Evolutionary conservation across 2,797 vertebrate species (phyloP).

Genomic region (Artibeus lituratus): DNA sequence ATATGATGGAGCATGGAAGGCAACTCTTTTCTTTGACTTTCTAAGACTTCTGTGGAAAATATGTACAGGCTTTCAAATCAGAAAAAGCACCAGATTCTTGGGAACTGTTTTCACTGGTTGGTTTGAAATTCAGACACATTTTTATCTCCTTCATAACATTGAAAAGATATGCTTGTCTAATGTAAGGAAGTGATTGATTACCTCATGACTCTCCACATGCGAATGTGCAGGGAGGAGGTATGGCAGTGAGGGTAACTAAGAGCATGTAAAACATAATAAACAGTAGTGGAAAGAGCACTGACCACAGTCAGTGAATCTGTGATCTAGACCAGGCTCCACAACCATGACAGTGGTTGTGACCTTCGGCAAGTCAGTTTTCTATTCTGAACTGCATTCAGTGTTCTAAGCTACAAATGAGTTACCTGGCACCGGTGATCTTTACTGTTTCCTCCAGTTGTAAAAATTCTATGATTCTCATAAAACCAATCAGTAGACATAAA

Average conservation of each 20-base stretch:
- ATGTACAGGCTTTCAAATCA: conserved; percentile 5
- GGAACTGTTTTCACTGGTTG: conserved; percentile 4
- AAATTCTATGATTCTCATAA: background rate
- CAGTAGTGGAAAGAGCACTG: background rate
- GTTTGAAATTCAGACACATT: background rate
- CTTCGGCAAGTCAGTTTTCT: background rate
- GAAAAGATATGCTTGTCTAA: background rate
- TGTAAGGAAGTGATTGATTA: background rate
- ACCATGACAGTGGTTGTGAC: background rate
- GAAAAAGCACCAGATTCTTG: background rate
- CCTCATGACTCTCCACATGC: background rate
- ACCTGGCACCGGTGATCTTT: background rate
- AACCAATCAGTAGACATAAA: background rate
- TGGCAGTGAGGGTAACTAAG: background rate
- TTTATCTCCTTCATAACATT: conserved; percentile 7
- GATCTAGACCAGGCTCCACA: background rate
- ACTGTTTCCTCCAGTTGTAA: background rate
- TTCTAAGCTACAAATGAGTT: background rate
- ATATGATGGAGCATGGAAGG: background rate
- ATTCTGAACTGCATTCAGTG: background rate
- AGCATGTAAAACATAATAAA: background rate
- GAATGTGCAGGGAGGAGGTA: background rate
- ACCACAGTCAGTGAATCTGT: background rate
- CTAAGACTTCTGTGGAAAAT: background rate
- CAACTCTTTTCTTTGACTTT: conserved; percentile 3